Evolutionary conservation across 2,113 vertebrate genomes (phyloP).

Genomic region (Ginglymostoma cirratum): DNA sequence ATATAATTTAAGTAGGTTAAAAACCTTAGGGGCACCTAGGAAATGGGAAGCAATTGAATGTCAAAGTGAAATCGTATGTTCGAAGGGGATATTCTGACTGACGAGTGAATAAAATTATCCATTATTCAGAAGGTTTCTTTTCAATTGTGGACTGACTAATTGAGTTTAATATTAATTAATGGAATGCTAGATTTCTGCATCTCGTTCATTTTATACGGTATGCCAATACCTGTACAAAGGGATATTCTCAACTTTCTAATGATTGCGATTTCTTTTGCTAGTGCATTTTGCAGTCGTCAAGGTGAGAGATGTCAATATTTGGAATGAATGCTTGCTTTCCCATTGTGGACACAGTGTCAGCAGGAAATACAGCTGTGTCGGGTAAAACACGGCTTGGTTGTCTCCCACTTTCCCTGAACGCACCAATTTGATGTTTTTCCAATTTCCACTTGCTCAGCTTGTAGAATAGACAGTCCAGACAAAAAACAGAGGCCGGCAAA

Average conservation of each 20-base stretch:
- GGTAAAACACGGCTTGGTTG: not conserved
- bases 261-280: not conserved
- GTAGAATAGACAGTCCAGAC: too few species aligned
- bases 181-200: not conserved
- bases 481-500: not conserved
- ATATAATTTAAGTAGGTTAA: not conserved
- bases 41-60: slow-evolving; percentile 21
- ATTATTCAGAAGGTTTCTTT: slow-evolving; percentile 34
- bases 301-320: not conserved
- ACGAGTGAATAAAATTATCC: slow-evolving; percentile 6
- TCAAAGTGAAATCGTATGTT: slow-evolving; percentile 5
- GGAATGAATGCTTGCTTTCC: not conserved
- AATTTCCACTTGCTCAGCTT: not conserved
- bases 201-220: not conserved
- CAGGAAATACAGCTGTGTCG: not conserved
- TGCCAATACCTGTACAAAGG: not conserved
- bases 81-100: not conserved
- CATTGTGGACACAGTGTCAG: not conserved
- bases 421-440: not conserved
- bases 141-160: slow-evolving; percentile 27
- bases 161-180: slow-evolving; percentile 16
- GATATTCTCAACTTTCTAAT: not conserved
- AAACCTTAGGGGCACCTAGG: not conserved
- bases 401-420: not conserved
- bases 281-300: not conserved